Evolutionary conservation across 1,140 invertebrate genomes (phyloP), one percentile per base, ranked within the genome.

Genomic region (Halesus radiatus): DNA sequence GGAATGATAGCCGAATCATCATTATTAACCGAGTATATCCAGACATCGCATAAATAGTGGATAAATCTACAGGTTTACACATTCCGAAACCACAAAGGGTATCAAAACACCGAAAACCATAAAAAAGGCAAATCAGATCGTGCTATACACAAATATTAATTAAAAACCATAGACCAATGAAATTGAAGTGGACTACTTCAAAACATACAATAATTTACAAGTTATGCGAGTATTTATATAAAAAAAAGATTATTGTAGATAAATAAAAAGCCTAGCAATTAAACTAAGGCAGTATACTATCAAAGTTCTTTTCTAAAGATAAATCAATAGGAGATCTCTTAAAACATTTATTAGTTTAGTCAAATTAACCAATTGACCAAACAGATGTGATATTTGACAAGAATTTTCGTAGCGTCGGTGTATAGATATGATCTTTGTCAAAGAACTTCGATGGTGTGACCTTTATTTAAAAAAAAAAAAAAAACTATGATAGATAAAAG

Each of bases 1-100:
- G 66, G 66, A 70, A 70, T 70, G 66, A 52, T 70, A 45, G 16
- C 66, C 3, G 66, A 70, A 16, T 20, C 45, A 32, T 23, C 54
- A 18, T 58, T 58, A 58, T 18, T 18, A 20, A n/a, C 13, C 22
- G 20, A 56, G 22, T 18, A 58, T 18, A 18, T 58, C 23, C 56
- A 60, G 23, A 22, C 6, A 60, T 60, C 10, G 16, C 56, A 60
- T 58, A 58, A 58, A 60, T 45, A 45, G 37, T 45, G 37, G 56
- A 23, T 22, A 60, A 60, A 18, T 20, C 56, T 60, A 60, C n/a
- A 22, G 54, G n/a, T n/a, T 58, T n/a, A 58, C 20, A 58, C 23
- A 60, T 60, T 60, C 23, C 23, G 56, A 60, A 60, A 60, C 18
- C 56, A 22, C 10, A 66, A 32, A 8, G 60, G 22, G 22, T 64